Conservation (phyloP, 1,140 invertebrate species). For the Choristoneura fumiferana region DNA sequence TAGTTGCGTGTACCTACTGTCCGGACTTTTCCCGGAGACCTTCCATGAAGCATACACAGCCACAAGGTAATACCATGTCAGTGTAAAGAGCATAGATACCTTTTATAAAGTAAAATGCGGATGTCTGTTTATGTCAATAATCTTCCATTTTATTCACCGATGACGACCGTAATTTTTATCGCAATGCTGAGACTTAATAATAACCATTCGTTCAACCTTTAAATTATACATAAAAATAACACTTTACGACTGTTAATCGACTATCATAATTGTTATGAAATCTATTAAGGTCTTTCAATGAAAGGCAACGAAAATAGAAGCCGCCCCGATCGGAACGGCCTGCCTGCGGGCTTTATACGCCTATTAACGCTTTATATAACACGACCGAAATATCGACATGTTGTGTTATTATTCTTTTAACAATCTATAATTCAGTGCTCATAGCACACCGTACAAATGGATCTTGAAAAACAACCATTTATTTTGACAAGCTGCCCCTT, state of each 20-base stretch:
- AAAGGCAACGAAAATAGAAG: constrained; percentile 4
- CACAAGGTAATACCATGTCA: neutral
- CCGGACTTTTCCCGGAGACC: neutral
- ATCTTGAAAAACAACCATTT: constrained; percentile 75
- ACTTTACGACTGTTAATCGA: constrained; percentile 8
- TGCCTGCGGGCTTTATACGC: constrained; percentile 28
- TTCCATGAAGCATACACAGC: neutral
- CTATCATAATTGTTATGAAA: constrained; percentile 14
- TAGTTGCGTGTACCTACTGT: neutral
- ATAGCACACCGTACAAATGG: constrained; percentile 64
- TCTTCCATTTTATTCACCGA: constrained; percentile 3
- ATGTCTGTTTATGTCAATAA: constrained; percentile 9
- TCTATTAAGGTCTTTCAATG: constrained; percentile 8
- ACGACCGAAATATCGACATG: constrained; percentile 61
- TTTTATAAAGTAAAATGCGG: constrained; percentile 16
- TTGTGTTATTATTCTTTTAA: constrained; percentile 69
- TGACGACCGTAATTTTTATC: constrained; percentile 7
- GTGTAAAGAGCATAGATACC: neutral
- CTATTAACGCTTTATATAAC: constrained; percentile 62
- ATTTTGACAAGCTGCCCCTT: constrained; percentile 64
- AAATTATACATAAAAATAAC: constrained; percentile 10
- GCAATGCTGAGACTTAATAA: neutral
- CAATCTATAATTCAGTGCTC: constrained; percentile 62
- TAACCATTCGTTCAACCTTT: neutral
- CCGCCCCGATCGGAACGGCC: neutral